These are phyloP conservation scores for Cliona cf. orientalis DNA, from an alignment of 37 sponge, comb jelly and placozoan species.

Conservation along the genomic window DNA sequence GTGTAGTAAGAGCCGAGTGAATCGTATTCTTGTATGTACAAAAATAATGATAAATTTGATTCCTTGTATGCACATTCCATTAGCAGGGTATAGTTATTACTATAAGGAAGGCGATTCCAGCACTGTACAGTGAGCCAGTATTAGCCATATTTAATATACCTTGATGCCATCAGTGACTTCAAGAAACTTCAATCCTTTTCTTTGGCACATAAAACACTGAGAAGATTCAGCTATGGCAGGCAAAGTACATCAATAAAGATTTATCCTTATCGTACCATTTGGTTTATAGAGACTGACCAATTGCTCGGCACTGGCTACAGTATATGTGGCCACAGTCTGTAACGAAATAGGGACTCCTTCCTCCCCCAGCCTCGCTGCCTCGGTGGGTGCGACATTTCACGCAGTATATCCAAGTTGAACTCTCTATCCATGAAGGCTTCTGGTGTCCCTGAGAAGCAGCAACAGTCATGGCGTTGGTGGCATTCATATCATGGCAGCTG, in stretches of 20 bases:
- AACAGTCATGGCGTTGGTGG: background rate
- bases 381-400: background rate
- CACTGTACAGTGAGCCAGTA: background rate
- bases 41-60: too few relatives aligned
- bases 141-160: background rate
- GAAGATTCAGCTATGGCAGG: too few relatives aligned
- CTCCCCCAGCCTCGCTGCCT: too few relatives aligned
- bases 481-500: background rate
- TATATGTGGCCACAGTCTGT: conserved; percentile 22
- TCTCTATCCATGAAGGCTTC: background rate
- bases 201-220: background rate
- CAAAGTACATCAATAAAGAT: too few relatives aligned
- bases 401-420: conserved; percentile 11
- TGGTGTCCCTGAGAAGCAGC: background rate
- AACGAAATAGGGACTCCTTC: background rate
- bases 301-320: background rate
- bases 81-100: too few relatives aligned
- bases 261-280: too few relatives aligned
- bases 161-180: background rate
- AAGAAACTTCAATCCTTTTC: background rate
- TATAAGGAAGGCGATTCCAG: too few relatives aligned
- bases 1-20: too few relatives aligned
- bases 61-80: too few relatives aligned
- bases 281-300: too few relatives aligned
- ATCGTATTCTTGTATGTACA: too few relatives aligned